Evolutionary conservation across 64 coral and sea anemone species (phyloP).

Genomic region (Cladopsammia gracilis): DNA sequence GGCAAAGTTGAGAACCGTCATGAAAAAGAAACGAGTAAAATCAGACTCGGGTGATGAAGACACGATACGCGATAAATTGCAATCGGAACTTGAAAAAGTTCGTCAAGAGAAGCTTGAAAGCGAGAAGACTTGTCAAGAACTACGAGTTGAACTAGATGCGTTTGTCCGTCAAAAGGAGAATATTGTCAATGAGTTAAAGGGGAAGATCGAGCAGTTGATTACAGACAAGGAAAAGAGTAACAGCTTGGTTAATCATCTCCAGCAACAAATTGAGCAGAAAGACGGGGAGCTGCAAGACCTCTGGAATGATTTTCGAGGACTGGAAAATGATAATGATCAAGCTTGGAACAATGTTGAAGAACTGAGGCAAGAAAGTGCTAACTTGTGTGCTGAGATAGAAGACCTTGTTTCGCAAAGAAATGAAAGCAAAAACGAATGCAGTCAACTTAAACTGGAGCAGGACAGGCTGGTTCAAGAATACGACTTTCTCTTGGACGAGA

Average conservation of each 20-base stretch:
- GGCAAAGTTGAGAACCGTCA: conserved; percentile 40
- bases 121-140: conserved; percentile 63
- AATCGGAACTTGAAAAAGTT: conserved; percentile 44
- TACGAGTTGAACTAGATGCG: conserved; percentile 62
- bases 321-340: conserved; percentile 36
- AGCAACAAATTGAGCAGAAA: not conserved
- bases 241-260: not conserved
- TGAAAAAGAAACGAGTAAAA: conserved; percentile 62
- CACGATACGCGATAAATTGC: conserved; percentile 5
- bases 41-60: conserved; percentile 32
- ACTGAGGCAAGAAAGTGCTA: conserved; percentile 7
- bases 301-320: not conserved
- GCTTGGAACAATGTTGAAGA: conserved; percentile 21
- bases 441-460: not conserved
- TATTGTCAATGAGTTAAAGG: conserved; percentile 47
- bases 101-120: conserved; percentile 65
- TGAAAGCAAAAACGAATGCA: not conserved
- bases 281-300: conserved; percentile 2
- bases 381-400: not conserved
- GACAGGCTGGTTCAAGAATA: conserved; percentile 1
- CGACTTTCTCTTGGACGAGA: not conserved
- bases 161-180: conserved; percentile 64
- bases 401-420: not conserved
- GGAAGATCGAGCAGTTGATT: conserved; percentile 43
- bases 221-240: conserved; percentile 38